Conservation (phyloP, 2,888 invertebrate species). For the Timandra comae region DNA sequence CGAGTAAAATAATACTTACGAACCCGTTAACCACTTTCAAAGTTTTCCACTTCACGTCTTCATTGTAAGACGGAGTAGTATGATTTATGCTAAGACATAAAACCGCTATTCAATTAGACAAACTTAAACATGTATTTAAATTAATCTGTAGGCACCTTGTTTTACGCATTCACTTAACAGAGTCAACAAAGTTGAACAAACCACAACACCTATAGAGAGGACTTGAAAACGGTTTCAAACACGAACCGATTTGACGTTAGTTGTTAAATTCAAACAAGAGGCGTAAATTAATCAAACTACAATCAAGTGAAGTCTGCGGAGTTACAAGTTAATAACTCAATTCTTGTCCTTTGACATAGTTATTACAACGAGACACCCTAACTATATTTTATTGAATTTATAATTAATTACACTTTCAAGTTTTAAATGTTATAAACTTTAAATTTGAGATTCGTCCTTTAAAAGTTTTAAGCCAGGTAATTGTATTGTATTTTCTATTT, state of each 20-base stretch:
- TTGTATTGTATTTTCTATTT: no score
- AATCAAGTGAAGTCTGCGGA: constrained; percentile 27
- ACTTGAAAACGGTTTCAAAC: constrained; percentile 6
- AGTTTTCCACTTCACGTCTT: no score
- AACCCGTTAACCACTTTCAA: no score
- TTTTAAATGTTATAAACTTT: no score
- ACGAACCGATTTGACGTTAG: constrained; percentile 26
- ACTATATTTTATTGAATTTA: constrained; percentile 3
- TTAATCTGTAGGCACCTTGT: no score
- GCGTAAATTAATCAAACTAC: constrained; percentile 32
- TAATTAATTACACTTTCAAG: no score
- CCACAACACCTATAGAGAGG: constrained; percentile 3
- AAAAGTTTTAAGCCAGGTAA: no score
- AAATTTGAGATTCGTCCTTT: no score
- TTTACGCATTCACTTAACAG: constrained; percentile 4
- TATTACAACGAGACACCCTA: background rate
- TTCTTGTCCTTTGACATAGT: constrained; percentile 5
- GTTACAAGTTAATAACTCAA: constrained; percentile 25
- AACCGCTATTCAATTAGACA: background rate
- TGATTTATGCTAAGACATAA: no score
- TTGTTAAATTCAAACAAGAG: constrained; percentile 26
- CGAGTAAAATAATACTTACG: no score
- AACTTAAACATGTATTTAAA: background rate
- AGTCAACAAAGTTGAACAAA: constrained; percentile 4
- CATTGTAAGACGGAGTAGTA: no score